phyloP scores from a whole-genome alignment of 2,797 vertebrate genomes.

The Petrocephalus sullivani region DNA sequence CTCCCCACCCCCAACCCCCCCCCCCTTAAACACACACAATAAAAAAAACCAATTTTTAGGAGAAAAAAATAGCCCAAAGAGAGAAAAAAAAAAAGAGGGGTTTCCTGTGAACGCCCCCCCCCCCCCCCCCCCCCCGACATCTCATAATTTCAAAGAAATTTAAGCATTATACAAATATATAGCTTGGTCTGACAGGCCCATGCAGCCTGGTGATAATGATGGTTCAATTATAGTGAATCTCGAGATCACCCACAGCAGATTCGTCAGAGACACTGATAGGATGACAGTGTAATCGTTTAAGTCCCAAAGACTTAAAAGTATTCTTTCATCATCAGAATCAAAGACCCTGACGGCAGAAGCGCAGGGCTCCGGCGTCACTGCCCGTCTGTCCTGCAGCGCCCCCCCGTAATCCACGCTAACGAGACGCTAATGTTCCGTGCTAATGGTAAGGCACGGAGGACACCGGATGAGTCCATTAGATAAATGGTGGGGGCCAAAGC shows the following conservation, averaged over 20 bases:
- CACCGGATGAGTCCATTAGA: constrained; percentile 20
- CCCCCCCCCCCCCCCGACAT: constrained; percentile 17
- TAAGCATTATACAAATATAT: constrained; percentile 79
- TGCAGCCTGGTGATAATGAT: constrained; percentile 66
- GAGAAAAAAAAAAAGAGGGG: too few species aligned
- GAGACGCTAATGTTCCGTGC: constrained; percentile 62
- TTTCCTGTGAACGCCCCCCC: constrained; percentile 53
- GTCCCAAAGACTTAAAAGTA: constrained; percentile 63
- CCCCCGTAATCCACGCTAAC: constrained; percentile 60
- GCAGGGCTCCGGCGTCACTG: not conserved
- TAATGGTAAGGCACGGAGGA: constrained; percentile 39
- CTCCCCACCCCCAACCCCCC: constrained; percentile 26
- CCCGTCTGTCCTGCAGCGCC: not conserved
- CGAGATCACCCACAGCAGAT: constrained; percentile 33
- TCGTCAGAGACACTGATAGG: constrained; percentile 41
- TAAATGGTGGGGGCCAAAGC: constrained; percentile 6
- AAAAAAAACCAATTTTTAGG: too few species aligned
- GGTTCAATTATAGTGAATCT: constrained; percentile 75
- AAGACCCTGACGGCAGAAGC: constrained; percentile 62
- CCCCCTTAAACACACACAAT: too few species aligned
- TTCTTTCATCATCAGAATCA: constrained; percentile 66
- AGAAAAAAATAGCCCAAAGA: too few species aligned
- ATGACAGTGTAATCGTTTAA: constrained; percentile 66
- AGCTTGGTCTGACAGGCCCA: constrained; percentile 39
- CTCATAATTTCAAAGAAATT: constrained; percentile 54